Conservation (phyloP, 2,888 invertebrate species). For the Tridacna crocea region DNA sequence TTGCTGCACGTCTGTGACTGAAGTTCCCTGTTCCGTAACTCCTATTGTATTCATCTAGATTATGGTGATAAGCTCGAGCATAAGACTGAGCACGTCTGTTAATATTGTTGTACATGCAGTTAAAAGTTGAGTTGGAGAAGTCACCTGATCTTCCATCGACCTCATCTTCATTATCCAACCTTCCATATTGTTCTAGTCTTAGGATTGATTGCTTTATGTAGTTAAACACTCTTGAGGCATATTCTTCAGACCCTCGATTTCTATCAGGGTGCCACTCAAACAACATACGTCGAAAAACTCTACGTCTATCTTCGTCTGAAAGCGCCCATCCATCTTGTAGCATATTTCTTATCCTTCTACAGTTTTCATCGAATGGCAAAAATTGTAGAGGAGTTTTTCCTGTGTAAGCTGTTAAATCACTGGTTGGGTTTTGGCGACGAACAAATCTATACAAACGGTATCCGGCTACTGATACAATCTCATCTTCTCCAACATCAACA, state of each 20-base stretch:
- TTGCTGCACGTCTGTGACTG: slow-evolving; percentile 8
- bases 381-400: not conserved
- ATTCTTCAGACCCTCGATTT: slow-evolving; percentile 52
- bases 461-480: not conserved
- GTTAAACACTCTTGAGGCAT: slow-evolving; percentile 54
- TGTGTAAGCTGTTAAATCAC: not conserved
- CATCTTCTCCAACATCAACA: slow-evolving; percentile 33
- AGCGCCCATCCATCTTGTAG: slow-evolving; percentile 42
- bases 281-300: slow-evolving; percentile 49
- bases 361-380: slow-evolving; percentile 48
- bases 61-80: slow-evolving; percentile 31
- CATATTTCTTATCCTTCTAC: slow-evolving; percentile 29
- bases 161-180: not conserved
- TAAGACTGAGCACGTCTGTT: slow-evolving; percentile 14
- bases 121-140: slow-evolving; percentile 32
- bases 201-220: slow-evolving; percentile 41
- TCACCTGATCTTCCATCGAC: slow-evolving; percentile 17
- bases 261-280: slow-evolving; percentile 66
- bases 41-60: slow-evolving; percentile 29
- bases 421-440: not conserved
- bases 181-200: not conserved
- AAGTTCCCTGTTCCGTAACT: slow-evolving; percentile 10
- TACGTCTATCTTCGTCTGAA: slow-evolving; percentile 39
- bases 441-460: slow-evolving; percentile 24
- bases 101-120: slow-evolving; percentile 6